Evolutionary conservation across 2,888 invertebrate species (phyloP).

Genomic region (Lissonota sp.): DNA sequence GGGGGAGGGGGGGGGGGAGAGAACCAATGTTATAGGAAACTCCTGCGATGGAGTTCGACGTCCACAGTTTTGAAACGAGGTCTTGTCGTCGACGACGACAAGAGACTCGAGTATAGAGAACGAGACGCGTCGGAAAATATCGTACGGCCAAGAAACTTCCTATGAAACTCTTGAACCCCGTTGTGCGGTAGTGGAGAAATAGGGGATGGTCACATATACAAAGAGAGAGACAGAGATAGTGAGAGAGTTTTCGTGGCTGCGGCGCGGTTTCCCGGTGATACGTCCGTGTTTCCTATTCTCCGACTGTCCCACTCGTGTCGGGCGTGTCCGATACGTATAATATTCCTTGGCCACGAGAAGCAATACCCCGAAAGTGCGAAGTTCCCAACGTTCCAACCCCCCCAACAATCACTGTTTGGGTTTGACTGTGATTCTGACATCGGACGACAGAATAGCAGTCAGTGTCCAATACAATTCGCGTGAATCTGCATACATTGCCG

Average conservation of each 20-base stretch:
- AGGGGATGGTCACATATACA: no score
- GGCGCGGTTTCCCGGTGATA: constrained; percentile 2
- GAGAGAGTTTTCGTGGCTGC: constrained; percentile 9
- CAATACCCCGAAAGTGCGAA: constrained; percentile 79
- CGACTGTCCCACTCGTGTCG: no score
- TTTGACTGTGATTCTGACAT: constrained; percentile 14
- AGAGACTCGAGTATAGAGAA: constrained; percentile 23
- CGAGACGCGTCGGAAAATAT: constrained; percentile 52
- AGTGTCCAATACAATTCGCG: neutral
- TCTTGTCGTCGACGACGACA: constrained; percentile 41
- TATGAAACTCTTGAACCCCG: constrained; percentile 41
- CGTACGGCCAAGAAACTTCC: constrained; percentile 57
- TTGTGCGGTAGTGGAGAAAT: neutral
- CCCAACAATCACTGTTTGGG: constrained; percentile 73
- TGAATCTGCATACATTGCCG: neutral
- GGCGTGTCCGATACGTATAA: no score
- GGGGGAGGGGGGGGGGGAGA: neutral
- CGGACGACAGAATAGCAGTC: neutral
- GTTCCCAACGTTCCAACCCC: constrained; percentile 79
- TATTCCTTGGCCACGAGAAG: constrained; percentile 45
- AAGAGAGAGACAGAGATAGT: neutral
- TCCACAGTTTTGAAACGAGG: constrained; percentile 30
- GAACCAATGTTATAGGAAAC: constrained; percentile 20
- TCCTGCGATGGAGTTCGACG: constrained; percentile 44
- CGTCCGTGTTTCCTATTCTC: no score